phyloP scores from a whole-genome alignment of 1,140 invertebrate genomes.

The Anthonomus grandis region DNA sequence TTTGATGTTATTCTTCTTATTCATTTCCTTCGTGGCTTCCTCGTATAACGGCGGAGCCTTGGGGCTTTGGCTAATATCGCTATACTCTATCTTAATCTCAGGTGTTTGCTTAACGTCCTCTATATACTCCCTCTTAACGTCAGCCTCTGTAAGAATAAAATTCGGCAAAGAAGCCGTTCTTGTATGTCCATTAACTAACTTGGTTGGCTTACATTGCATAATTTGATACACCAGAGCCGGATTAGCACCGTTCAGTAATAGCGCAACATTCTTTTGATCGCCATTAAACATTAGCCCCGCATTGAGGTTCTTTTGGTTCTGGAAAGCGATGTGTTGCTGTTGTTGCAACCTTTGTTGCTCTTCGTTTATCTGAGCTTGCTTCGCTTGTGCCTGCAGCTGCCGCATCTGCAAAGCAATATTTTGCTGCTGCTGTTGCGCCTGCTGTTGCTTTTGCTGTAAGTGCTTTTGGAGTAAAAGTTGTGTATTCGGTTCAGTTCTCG shows the following conservation, averaged over 20 bases:
- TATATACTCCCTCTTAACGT: slow-evolving; percentile 44
- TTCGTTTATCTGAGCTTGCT: slow-evolving; percentile 38
- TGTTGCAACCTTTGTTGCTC: slow-evolving; percentile 44
- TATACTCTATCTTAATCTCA: slow-evolving; percentile 41
- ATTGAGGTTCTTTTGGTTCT: slow-evolving; percentile 44
- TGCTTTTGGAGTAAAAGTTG: slow-evolving; percentile 49
- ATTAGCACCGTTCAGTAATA: slow-evolving; percentile 41
- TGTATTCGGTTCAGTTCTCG: slow-evolving; percentile 45
- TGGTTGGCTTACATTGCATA: slow-evolving; percentile 42
- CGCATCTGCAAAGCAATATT: slow-evolving; percentile 44
- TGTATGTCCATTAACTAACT: slow-evolving; percentile 42
- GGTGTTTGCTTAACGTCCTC: slow-evolving; percentile 41
- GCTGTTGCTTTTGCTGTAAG: slow-evolving; percentile 61
- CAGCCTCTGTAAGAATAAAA: slow-evolving; percentile 45
- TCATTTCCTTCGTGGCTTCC: slow-evolving; percentile 65
- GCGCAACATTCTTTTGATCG: slow-evolving; percentile 33
- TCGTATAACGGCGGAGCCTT: slow-evolving; percentile 64
- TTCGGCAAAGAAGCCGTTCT: slow-evolving; percentile 54
- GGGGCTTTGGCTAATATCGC: slow-evolving; percentile 52
- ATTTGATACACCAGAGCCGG: slow-evolving; percentile 48
- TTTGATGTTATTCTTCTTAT: slow-evolving; percentile 62
- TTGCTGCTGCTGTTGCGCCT: slow-evolving; percentile 56
- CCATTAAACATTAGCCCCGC: slow-evolving; percentile 25
- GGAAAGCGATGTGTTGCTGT: slow-evolving; percentile 47
- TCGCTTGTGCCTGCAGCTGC: slow-evolving; percentile 42